A percentile compares a stretch with the other conserved stretches of the same genome.
phyloP scores from a whole-genome alignment of 35 echinoderm and acorn worm genomes.

The Ptychodera flava region DNA sequence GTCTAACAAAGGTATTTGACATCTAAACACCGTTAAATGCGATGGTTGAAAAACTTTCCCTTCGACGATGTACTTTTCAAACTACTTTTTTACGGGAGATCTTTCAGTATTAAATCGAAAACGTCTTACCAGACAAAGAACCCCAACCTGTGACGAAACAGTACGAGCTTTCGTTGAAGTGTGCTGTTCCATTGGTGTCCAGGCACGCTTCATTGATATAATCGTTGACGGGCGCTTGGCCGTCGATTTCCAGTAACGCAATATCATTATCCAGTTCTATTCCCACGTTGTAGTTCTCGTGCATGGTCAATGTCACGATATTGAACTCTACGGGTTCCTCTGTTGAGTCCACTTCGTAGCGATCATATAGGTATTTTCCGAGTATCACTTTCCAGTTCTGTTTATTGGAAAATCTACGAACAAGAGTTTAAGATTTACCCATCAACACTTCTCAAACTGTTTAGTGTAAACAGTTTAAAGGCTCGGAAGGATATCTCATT shows the following conservation, averaged over 20 bases:
- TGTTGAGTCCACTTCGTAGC: constrained; percentile 40
- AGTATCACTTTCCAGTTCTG: not conserved
- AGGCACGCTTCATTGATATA: constrained; percentile 23
- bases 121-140: constrained; percentile 13
- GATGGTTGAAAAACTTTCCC: too few relatives aligned
- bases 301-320: constrained; percentile 35
- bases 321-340: constrained; percentile 29
- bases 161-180: not conserved
- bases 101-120: too few relatives aligned
- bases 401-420: not conserved
- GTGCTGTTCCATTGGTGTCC: not conserved
- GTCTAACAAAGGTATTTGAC: too few relatives aligned
- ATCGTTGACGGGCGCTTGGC: constrained; percentile 13
- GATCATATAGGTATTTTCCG: constrained; percentile 21
- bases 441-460: too few relatives aligned
- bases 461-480: too few relatives aligned
- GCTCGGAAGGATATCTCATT: too few relatives aligned
- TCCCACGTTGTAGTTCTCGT: constrained; percentile 32
- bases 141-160: constrained; percentile 33
- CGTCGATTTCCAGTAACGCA: constrained; percentile 11
- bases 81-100: too few relatives aligned
- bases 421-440: too few relatives aligned
- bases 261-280: constrained; percentile 27
- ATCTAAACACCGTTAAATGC: too few relatives aligned
- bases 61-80: too few relatives aligned